Percentiles rank a stretch among this genome's conserved stretches.
Conservation (phyloP, 2,888 invertebrate genomes). For the Leucozona laternaria region DNA sequence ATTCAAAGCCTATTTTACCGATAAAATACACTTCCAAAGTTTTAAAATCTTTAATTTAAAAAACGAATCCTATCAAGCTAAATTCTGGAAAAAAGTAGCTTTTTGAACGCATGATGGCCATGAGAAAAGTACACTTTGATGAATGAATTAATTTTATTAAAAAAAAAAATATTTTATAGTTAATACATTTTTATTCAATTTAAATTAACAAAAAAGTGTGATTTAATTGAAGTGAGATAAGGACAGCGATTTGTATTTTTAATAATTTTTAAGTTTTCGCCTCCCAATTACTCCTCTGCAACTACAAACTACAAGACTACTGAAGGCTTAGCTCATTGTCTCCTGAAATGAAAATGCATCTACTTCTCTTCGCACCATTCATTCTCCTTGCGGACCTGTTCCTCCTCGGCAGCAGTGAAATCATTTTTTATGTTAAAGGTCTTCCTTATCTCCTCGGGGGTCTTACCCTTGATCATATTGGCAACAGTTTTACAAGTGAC, state of each 20-base stretch:
- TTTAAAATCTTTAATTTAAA: no score
- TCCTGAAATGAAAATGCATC: background rate
- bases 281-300: constrained; percentile 20
- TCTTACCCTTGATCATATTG: constrained; percentile 99
- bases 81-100: no score
- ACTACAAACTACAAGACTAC: constrained; percentile 1
- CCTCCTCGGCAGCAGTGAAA: constrained; percentile 97
- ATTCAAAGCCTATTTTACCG: no score
- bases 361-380: constrained; percentile 88
- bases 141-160: no score
- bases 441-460: constrained; percentile 98
- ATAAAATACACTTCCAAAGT: no score
- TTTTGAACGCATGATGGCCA: no score
- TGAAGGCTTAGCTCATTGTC: constrained; percentile 1
- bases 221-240: constrained; percentile 29
- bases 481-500: constrained; percentile 99
- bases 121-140: no score
- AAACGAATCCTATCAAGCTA: no score
- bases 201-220: constrained; percentile 41
- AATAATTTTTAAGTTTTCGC: background rate
- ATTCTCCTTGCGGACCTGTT: constrained; percentile 98
- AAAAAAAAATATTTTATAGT: background rate
- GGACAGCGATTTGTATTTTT: constrained; percentile 11
- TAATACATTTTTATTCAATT: constrained; percentile 44
- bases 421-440: constrained; percentile 99